phyloP scores from a whole-genome alignment of 2,888 invertebrate genomes.

The Ornithoptera alexandrae region DNA sequence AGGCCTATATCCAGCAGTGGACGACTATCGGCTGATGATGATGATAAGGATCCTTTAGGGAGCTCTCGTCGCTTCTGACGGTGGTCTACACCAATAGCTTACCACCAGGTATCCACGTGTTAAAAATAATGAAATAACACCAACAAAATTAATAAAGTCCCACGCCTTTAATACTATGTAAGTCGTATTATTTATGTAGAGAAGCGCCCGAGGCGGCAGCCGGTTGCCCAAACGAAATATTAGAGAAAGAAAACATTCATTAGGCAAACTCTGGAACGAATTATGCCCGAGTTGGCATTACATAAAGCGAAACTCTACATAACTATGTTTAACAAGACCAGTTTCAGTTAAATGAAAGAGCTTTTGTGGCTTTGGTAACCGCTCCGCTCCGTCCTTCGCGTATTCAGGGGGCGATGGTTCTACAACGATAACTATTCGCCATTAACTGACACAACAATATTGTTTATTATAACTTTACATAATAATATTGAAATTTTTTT shows the following conservation, averaged over 20 bases:
- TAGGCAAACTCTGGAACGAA: slow-evolving; percentile 29
- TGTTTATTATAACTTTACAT: no score
- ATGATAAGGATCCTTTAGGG: no score
- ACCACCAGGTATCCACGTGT: background rate
- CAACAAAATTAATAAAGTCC: slow-evolving; percentile 1
- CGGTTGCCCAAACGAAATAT: slow-evolving; percentile 30
- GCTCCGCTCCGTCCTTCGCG: background rate
- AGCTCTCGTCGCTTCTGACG: no score
- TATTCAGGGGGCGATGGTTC: background rate
- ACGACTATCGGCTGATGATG: no score
- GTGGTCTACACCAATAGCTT: no score
- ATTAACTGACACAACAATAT: background rate
- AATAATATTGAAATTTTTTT: no score
- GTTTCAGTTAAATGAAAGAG: slow-evolving; percentile 25
- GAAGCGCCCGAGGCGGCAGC: slow-evolving; percentile 19
- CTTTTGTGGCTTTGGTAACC: slow-evolving; percentile 18
- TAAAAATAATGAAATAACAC: no score
- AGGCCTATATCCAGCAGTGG: no score
- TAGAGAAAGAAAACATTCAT: slow-evolving; percentile 33
- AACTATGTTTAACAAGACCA: slow-evolving; percentile 28
- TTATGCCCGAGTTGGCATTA: slow-evolving; percentile 21
- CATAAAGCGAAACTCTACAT: slow-evolving; percentile 26
- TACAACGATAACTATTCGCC: background rate
- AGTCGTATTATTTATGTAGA: slow-evolving; percentile 18
- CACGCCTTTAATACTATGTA: background rate